These are phyloP conservation scores for Bubo scandiacus DNA, from an alignment of 2,113 vertebrate genomes.

Conservation along the genomic window DNA sequence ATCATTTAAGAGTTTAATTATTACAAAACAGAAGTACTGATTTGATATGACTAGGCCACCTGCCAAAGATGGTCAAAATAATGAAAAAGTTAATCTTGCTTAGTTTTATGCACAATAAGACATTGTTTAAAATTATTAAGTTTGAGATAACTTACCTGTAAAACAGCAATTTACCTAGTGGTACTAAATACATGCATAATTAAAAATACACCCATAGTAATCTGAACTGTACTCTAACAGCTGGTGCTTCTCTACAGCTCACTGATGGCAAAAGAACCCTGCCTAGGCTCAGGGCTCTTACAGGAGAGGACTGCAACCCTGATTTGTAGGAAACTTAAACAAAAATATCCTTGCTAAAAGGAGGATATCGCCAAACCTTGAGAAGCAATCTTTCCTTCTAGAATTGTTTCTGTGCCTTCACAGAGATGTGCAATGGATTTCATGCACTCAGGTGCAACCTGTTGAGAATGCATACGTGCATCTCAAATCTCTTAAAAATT, in stretches of 20 bases:
- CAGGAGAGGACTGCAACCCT: neutral
- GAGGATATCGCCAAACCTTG: neutral
- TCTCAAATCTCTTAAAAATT: constrained; percentile 25
- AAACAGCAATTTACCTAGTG: neutral
- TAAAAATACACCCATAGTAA: neutral
- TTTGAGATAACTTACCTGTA: neutral
- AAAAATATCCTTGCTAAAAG: neutral
- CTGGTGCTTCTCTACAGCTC: neutral
- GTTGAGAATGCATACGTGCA: neutral
- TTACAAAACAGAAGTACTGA: neutral
- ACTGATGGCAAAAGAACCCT: neutral
- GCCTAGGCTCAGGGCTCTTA: neutral
- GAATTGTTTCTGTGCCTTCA: neutral
- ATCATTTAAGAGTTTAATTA: neutral
- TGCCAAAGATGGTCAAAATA: neutral
- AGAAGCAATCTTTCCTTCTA: neutral
- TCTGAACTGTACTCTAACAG: neutral
- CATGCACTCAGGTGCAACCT: neutral
- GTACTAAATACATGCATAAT: neutral
- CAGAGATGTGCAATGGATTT: neutral
- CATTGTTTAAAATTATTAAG: neutral
- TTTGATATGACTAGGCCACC: neutral
- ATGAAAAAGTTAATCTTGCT: neutral
- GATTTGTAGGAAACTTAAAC: neutral
- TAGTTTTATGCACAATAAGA: neutral